A percentile compares a stretch with the other conserved stretches of the same genome.
These are phyloP conservation scores for Noctua janthe DNA, from an alignment of 2,888 invertebrate species.

Conservation along the genomic window DNA sequence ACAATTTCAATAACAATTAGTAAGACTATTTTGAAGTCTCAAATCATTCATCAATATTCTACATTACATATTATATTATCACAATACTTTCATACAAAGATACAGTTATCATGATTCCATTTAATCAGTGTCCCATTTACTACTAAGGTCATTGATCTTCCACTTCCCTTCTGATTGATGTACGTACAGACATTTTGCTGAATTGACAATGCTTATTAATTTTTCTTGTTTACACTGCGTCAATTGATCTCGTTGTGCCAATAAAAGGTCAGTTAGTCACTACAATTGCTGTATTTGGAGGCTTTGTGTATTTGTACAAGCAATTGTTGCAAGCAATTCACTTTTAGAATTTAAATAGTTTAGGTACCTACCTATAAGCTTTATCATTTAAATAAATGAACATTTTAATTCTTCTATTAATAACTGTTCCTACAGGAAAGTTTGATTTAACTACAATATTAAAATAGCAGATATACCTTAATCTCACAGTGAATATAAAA, in stretches of 20 bases:
- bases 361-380: not conserved
- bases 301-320: slow-evolving; percentile 29
- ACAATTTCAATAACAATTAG: slow-evolving; percentile 1
- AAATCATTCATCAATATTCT: not conserved
- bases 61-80: not conserved
- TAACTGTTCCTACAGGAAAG: slow-evolving; percentile 10
- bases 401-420: not conserved
- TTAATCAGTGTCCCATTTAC: slow-evolving; percentile 69
- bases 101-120: slow-evolving; percentile 50
- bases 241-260: slow-evolving; percentile 68
- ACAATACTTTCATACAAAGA: slow-evolving; percentile 5
- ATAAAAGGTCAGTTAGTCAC: slow-evolving; percentile 64
- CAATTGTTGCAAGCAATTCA: not conserved
- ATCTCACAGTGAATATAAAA: slow-evolving; percentile 3
- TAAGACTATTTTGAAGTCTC: not conserved
- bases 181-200: slow-evolving; percentile 54
- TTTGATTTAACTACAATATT: not conserved
- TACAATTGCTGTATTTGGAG: slow-evolving; percentile 38
- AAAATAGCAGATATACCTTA: not conserved
- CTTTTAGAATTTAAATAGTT: not conserved
- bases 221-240: slow-evolving; percentile 65
- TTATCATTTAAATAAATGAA: not conserved
- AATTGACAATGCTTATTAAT: slow-evolving; percentile 65
- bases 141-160: slow-evolving; percentile 74
- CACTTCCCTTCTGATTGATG: slow-evolving; percentile 75